Percentiles rank a stretch among this genome's conserved stretches.
These are phyloP conservation scores for Stegodyphus dumicola DNA, from an alignment of 1,140 invertebrate species.

Conservation along the genomic window DNA sequence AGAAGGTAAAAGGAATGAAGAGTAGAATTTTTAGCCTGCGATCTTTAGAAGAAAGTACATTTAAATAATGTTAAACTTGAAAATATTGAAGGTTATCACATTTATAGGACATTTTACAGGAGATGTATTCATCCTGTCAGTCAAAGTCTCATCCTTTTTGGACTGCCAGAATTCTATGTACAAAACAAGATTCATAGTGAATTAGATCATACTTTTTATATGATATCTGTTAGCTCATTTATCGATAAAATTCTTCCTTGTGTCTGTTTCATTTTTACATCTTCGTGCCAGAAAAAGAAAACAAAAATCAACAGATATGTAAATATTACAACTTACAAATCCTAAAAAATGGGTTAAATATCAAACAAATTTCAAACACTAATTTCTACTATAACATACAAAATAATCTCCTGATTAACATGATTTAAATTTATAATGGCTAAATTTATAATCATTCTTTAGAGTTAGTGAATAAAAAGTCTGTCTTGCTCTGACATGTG, in stretches of 20 bases:
- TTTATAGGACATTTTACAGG: conserved; percentile 59
- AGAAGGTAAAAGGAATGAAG: neutral
- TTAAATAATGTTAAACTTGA: conserved; percentile 28
- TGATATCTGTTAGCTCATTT: conserved; percentile 7
- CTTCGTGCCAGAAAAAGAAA: conserved; percentile 6
- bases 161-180: conserved; percentile 60
- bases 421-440: too few relatives aligned
- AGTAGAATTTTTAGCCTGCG: conserved; percentile 45
- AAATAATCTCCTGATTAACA: too few relatives aligned
- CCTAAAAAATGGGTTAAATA: too few relatives aligned
- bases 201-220: conserved; percentile 61
- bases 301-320: too few relatives aligned
- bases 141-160: conserved; percentile 60
- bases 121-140: conserved; percentile 47
- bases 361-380: too few relatives aligned
- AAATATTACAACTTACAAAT: too few relatives aligned
- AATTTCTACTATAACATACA: too few relatives aligned
- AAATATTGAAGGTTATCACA: conserved; percentile 46
- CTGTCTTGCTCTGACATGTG: too few relatives aligned
- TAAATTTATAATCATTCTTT: too few relatives aligned
- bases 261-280: conserved; percentile 30
- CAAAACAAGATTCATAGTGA: conserved; percentile 60
- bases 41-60: conserved; percentile 30
- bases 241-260: conserved; percentile 35
- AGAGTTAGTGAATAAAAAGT: too few relatives aligned